A percentile compares a stretch with the other conserved stretches of the same genome.
phyloP scores from a whole-genome alignment of 2,113 vertebrate genomes.

The Macrotis lagotis region DNA sequence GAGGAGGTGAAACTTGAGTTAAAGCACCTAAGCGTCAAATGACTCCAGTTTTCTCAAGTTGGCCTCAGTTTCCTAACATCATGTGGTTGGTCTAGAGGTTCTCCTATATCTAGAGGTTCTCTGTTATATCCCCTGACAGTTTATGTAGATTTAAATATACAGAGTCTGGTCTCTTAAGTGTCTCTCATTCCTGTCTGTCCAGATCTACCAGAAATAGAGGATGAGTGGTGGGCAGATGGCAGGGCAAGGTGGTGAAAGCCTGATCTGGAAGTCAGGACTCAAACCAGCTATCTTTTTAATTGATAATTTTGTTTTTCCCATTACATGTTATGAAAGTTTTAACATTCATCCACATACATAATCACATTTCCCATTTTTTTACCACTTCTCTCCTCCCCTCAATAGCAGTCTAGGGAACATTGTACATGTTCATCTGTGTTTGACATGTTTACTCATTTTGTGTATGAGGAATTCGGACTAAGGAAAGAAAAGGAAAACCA shows the following conservation, averaged over 20 bases:
- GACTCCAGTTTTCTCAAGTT: not conserved
- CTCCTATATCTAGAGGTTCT: too few species aligned
- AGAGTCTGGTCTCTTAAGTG: not conserved
- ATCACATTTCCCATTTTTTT: too few species aligned
- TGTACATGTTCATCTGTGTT: too few species aligned
- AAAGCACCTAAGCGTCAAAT: not conserved
- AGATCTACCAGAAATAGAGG: not conserved
- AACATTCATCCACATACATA: too few species aligned
- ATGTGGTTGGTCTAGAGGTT: not conserved
- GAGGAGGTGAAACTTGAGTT: not conserved
- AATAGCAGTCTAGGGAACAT: too few species aligned
- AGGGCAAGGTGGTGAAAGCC: not conserved
- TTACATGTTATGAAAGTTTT: too few species aligned
- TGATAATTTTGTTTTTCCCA: too few species aligned
- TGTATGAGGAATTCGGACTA: too few species aligned
- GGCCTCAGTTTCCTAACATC: not conserved
- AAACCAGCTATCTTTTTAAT: not conserved
- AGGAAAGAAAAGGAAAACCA: too few species aligned
- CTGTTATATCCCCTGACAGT: too few species aligned
- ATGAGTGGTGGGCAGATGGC: not conserved
- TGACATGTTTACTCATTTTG: too few species aligned
- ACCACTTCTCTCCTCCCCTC: too few species aligned
- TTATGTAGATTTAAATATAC: not conserved
- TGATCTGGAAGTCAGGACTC: not conserved
- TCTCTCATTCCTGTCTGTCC: not conserved